Evolutionary conservation across 2,888 invertebrate genomes (phyloP), one percentile per base, ranked within the genome.

Genomic region (Aphodius granarius): DNA sequence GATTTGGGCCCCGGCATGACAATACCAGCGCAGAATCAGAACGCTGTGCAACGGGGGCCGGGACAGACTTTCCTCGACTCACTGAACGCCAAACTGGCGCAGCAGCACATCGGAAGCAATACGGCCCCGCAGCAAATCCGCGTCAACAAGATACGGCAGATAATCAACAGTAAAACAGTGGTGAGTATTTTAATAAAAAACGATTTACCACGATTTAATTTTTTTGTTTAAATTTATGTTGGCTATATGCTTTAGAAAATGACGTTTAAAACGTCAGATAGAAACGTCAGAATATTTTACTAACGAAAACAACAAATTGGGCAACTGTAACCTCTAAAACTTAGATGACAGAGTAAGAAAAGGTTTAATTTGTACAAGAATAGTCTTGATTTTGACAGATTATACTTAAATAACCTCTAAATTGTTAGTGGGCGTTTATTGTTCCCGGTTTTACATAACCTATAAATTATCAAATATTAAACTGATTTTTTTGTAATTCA

Each of bases 61-160:
- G 83, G 87, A 77, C 81, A 91, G 88, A 90, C 91, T 84, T 95
- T 95, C 86, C 88, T 95, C 73, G 94, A 95, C 88, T 94, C 94
- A 83, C 87, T 95, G 78, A 95, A 95, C 82, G 94, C 94, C 15
- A 95, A 94, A 82, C 87, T 96, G 82, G 90, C 92, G 71, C 91
- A 92, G 81, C 91, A 91, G 84, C 87, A 88, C 82, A 83, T 84
- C 77, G 86, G 88, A 0, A 86, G 87, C 0, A 87, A 88, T 9
- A 86, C 88, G 0, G 87, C 88, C 80, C 87, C 91, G 63, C 89
- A 89, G 83, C 89, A 87, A 74, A 83, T 86, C 73, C 88, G 91
- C 80, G 94, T 93, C 73, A 90, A 88, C 82, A 89, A 91, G 78
- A 94, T 94, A 73, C 88, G 94, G 72, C 93, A 94, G 81, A 90